Evolutionary conservation across 2,888 invertebrate species (phyloP).

Genomic region (Drosophila fulvimacula): DNA sequence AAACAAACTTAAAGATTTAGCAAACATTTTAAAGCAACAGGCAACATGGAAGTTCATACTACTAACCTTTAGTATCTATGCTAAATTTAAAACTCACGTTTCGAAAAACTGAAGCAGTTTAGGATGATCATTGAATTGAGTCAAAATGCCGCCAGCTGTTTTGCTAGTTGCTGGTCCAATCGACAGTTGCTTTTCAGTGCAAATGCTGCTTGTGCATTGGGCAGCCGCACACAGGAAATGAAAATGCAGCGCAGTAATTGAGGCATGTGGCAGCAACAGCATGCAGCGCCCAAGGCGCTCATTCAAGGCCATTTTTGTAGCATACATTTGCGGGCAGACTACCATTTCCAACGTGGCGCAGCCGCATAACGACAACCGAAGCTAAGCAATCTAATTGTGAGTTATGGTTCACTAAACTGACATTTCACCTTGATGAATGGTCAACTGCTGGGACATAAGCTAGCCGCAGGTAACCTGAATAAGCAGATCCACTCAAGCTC

Average conservation of each 20-base stretch:
- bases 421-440: constrained; percentile 69
- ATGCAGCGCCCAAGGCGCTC: neutral
- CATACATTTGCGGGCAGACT: constrained; percentile 12
- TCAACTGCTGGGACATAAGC: constrained; percentile 1
- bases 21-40: too few species aligned
- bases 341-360: constrained; percentile 6
- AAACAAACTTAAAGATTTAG: too few species aligned
- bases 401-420: constrained; percentile 63
- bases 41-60: too few species aligned
- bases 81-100: neutral
- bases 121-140: neutral
- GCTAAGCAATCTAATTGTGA: constrained; percentile 53
- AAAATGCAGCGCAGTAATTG: constrained; percentile 21
- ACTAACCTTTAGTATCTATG: too few species aligned
- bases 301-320: constrained; percentile 34
- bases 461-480: constrained; percentile 14
- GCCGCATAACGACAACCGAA: neutral
- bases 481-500: constrained; percentile 10
- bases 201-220: constrained; percentile 1
- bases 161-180: neutral
- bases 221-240: constrained; percentile 6
- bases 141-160: too few species aligned
- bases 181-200: neutral
- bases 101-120: neutral
- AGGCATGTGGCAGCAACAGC: constrained; percentile 25